Conservation (phyloP, 2,888 invertebrate genomes). For the Apoderus coryli region DNA sequence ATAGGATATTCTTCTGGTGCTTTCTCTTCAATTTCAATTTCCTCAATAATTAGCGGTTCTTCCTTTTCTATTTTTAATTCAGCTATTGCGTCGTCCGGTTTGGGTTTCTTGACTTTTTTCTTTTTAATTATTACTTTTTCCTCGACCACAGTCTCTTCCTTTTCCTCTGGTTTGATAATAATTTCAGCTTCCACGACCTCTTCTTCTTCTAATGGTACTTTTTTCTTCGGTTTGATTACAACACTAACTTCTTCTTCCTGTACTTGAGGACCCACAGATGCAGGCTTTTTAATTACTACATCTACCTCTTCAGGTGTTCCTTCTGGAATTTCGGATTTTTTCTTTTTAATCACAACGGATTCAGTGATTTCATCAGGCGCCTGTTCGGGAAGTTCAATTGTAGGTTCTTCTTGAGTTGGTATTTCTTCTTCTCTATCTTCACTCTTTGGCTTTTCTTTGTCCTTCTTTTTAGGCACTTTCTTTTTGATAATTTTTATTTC, state of each 20-base stretch:
- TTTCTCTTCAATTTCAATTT: conserved; percentile 20
- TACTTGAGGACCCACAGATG: conserved; percentile 30
- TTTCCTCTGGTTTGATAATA: conserved; percentile 25
- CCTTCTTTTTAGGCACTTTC: conserved; percentile 12
- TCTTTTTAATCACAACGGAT: conserved; percentile 18
- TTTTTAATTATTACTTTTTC: conserved; percentile 35
- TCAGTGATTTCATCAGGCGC: conserved; percentile 17
- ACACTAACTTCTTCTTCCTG: conserved; percentile 15
- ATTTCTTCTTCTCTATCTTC: conserved; percentile 3
- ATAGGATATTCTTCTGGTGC: conserved; percentile 6
- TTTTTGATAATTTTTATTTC: conserved; percentile 7
- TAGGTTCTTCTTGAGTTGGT: conserved; percentile 1
- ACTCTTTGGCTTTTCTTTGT: conserved; percentile 12
- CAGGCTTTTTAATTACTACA: conserved; percentile 30
- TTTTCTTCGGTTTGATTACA: conserved; percentile 17
- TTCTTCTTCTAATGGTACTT: conserved; percentile 26
- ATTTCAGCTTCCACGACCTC: conserved; percentile 22
- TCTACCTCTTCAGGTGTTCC: conserved; percentile 22
- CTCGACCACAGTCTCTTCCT: conserved; percentile 33
- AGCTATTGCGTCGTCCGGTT: conserved; percentile 21
- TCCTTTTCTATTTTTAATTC: conserved; percentile 27
- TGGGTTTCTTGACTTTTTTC: conserved; percentile 23
- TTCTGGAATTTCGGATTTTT: conserved; percentile 23
- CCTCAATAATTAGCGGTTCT: conserved; percentile 24
- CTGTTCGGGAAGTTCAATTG: conserved; percentile 12